Percentiles rank a stretch among this genome's conserved stretches.
Conservation (phyloP, 1,140 invertebrate genomes). For the Drosophila pandora region DNA sequence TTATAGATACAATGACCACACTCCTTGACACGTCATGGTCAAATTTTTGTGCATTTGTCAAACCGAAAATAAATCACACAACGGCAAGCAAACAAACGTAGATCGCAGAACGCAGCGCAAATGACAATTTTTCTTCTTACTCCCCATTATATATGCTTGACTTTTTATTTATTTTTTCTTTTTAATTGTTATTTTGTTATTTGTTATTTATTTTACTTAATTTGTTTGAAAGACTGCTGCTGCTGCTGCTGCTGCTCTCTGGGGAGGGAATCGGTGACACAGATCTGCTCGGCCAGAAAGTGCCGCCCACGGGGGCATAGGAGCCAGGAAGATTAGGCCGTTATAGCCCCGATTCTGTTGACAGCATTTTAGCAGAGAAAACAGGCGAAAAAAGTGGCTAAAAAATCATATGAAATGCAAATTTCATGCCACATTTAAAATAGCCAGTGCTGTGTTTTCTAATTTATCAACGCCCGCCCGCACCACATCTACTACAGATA, state of each 20-base stretch:
- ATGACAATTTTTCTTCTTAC: slow-evolving; percentile 62
- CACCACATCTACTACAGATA: slow-evolving; percentile 5
- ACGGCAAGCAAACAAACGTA: slow-evolving; percentile 56
- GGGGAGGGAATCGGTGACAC: slow-evolving; percentile 65
- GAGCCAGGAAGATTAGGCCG: slow-evolving; percentile 43
- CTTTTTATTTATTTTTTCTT: slow-evolving; percentile 17
- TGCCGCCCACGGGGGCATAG: slow-evolving; percentile 34
- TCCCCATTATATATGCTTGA: background rate
- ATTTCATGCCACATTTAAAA: slow-evolving; percentile 80
- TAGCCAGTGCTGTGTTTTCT: slow-evolving; percentile 74
- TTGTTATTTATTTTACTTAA: background rate
- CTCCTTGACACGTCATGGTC: slow-evolving; percentile 79
- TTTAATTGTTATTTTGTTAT: background rate
- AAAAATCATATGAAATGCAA: slow-evolving; percentile 73
- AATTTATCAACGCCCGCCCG: slow-evolving; percentile 78
- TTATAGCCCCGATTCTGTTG: slow-evolving; percentile 67
- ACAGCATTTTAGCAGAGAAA: slow-evolving; percentile 50
- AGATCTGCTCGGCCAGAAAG: slow-evolving; percentile 41
- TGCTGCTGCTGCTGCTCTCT: too few species aligned
- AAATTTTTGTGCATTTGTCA: slow-evolving; percentile 82
- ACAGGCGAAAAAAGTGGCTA: slow-evolving; percentile 16
- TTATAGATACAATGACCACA: slow-evolving; percentile 81
- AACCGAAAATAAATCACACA: slow-evolving; percentile 79
- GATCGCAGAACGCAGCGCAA: slow-evolving; percentile 8
- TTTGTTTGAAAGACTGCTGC: background rate